phyloP scores from a whole-genome alignment of 2,888 invertebrate genomes.

The Suillia variegata region DNA sequence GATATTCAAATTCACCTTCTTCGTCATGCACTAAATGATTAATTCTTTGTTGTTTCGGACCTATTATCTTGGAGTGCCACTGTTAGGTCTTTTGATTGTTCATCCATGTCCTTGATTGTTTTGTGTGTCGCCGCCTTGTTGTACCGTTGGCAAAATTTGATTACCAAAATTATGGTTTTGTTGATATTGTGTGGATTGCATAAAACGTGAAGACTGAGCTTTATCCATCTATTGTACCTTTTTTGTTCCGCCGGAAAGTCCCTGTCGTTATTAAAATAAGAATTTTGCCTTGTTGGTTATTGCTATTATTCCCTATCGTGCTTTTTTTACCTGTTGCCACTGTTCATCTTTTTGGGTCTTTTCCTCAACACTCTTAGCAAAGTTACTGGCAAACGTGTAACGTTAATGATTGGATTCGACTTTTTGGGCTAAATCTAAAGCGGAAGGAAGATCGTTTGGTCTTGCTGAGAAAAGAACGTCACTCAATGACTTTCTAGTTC shows the following conservation, averaged over 20 bases:
- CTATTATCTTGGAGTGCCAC: not conserved
- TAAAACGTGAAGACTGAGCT: not conserved
- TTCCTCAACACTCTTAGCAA: conserved; percentile 1
- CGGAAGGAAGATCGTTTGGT: not conserved
- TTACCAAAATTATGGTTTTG: no score
- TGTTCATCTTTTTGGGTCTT: not conserved
- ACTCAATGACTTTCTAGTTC: not conserved
- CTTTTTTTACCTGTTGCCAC: not conserved
- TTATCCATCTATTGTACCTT: not conserved
- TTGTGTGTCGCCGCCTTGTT: not conserved
- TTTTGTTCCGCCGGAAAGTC: not conserved
- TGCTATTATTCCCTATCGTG: not conserved
- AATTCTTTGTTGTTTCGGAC: not conserved
- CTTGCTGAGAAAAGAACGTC: not conserved
- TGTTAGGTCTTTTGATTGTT: not conserved
- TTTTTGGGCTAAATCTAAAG: conserved; percentile 10
- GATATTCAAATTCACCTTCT: conserved; percentile 1
- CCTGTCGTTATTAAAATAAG: conserved; percentile 6
- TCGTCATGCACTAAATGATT: not conserved
- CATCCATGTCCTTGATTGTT: not conserved
- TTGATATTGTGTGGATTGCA: not conserved
- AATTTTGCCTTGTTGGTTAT: not conserved
- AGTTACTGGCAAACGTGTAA: conserved; percentile 7
- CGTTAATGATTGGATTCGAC: conserved; percentile 10
- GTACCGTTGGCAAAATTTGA: not conserved